Evolutionary conservation across 2,797 vertebrate species (phyloP).

Genomic region (Eospalax fontanierii): DNA sequence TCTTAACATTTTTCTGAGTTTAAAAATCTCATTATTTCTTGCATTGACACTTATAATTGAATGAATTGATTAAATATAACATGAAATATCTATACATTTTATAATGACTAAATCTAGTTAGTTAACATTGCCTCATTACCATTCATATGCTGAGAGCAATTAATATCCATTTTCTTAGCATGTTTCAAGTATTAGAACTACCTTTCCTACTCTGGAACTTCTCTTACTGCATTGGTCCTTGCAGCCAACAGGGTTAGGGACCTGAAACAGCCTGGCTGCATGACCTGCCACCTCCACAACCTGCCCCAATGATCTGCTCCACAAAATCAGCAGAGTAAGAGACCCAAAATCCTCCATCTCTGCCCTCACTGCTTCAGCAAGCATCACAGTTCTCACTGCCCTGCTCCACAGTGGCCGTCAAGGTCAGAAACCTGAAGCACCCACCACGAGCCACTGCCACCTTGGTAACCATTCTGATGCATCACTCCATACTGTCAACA

Average conservation of each 20-base stretch:
- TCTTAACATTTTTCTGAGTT: not conserved
- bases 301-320: not conserved
- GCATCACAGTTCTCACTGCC: not conserved
- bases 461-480: not conserved
- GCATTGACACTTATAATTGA: not conserved
- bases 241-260: not conserved
- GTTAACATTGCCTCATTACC: not conserved
- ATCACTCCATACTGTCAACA: not conserved
- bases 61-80: not conserved
- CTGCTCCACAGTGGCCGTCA: not conserved
- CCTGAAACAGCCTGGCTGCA: not conserved
- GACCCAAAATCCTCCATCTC: not conserved
- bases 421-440: not conserved
- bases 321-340: not conserved
- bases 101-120: not conserved
- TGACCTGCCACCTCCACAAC: not conserved
- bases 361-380: not conserved
- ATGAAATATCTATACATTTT: not conserved
- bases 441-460: not conserved
- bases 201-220: not conserved
- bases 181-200: not conserved
- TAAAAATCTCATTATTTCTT: not conserved
- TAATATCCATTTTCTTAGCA: not conserved
- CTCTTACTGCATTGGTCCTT: not conserved
- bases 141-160: not conserved